Evolutionary conservation across 1,140 invertebrate genomes (phyloP).

Genomic region (Bombus superbus): DNA sequence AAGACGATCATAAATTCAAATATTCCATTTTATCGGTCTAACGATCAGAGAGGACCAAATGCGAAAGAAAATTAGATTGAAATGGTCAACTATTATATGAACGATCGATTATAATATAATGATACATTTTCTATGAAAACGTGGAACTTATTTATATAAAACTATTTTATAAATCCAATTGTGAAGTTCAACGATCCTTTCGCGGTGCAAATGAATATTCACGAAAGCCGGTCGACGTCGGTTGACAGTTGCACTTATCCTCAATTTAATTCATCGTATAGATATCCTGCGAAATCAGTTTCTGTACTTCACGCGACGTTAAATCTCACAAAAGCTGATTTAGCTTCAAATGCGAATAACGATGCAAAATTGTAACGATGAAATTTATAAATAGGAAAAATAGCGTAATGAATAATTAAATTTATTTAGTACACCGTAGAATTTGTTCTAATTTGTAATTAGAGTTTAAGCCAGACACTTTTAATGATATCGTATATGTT

Average conservation of each 20-base stretch:
- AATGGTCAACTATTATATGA: conserved; percentile 2
- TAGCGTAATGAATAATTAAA: not conserved
- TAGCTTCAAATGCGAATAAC: not conserved
- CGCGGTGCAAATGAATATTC: conserved; percentile 57
- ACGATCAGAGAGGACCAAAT: not conserved
- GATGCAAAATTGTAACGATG: not conserved
- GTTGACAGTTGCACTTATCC: conserved; percentile 51
- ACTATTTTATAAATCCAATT: conserved; percentile 11
- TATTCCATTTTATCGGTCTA: not conserved
- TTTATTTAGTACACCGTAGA: not conserved
- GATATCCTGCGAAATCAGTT: conserved; percentile 37
- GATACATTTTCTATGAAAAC: not conserved
- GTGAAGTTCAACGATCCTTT: conserved; percentile 41
- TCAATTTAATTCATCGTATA: conserved; percentile 55
- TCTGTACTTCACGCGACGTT: not conserved
- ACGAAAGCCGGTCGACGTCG: conserved; percentile 20
- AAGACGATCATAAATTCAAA: not conserved
- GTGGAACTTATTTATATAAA: not conserved
- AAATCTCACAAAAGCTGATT: not conserved
- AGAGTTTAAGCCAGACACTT: not conserved
- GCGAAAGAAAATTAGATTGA: not conserved
- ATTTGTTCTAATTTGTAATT: not conserved
- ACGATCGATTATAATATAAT: no score
- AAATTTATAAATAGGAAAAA: no score
- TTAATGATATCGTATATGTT: not conserved